These are phyloP conservation scores for Meganola albula DNA, from an alignment of 2,888 invertebrate species.

Conservation along the genomic window DNA sequence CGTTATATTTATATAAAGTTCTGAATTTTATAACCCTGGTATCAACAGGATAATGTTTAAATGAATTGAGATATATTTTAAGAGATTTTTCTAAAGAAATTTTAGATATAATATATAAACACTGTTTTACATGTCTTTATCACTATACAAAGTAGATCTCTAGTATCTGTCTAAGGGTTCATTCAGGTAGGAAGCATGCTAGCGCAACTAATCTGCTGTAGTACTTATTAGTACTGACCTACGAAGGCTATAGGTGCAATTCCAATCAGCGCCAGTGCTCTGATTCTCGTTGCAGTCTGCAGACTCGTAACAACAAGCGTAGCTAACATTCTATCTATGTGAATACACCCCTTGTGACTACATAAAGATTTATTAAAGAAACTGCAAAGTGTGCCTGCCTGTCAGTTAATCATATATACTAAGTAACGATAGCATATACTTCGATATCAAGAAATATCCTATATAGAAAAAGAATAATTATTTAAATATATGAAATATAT, in stretches of 20 bases:
- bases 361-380: conserved; percentile 41
- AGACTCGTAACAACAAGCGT: no score
- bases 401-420: conserved; percentile 50
- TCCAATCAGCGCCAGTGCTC: no score
- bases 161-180: no score
- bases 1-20: conserved; percentile 67
- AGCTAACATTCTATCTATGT: no score
- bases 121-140: conserved; percentile 68
- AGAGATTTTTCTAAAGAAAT: conserved; percentile 70
- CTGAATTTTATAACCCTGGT: conserved; percentile 46
- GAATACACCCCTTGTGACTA: conserved; percentile 39
- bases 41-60: conserved; percentile 43
- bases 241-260: no score
- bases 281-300: no score
- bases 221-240: no score
- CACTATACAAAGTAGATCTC: conserved; percentile 60
- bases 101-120: conserved; percentile 58
- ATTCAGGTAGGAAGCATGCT: no score
- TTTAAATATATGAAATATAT: conserved; percentile 53
- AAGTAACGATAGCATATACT: conserved; percentile 40
- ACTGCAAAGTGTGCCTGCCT: conserved; percentile 53
- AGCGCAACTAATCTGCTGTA: no score
- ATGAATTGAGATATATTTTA: conserved; percentile 74
- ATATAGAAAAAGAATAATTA: conserved; percentile 36
- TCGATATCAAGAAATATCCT: conserved; percentile 41